Base-by-base conservation (phyloP, 1,140 invertebrate genomes). In the Gyrodactylus salaris region DNA sequence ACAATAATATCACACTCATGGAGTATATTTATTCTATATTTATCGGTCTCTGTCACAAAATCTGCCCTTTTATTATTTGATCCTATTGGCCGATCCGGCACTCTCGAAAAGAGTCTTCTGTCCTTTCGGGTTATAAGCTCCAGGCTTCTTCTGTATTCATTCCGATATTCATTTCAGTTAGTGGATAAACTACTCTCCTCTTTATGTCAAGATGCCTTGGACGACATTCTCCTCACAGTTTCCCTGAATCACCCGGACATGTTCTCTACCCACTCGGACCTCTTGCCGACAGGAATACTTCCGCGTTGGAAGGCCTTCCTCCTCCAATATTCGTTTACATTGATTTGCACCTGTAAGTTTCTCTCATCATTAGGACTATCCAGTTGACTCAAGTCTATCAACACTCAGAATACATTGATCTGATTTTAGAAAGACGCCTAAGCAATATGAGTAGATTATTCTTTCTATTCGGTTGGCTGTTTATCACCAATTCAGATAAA, bases 261-360 rank as follows among this genome's bases (percentile, higher is more conserved):
- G 20, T 2, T 74, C n/a, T 22, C 20, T 21, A 25, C 16, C 70
- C 34, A 68, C 20, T 19, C 70, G 74, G 7, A 7, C n/a, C 34
- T 54, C n/a, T 54, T 54, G 34, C 34, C 34, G 7, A 7, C 34
- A n/a, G n/a, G 25, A 34, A 69, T 20, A 20, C 19, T 2, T 27
- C n/a, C 20, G 1, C 34, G 34, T 1, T 54, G 27, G 7, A 20
- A 74, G 73, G 72, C 16, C 21, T 21, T 70, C 27, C 2, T 68
- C 68, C 74, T 21, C 25, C 26, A 0, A 75, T 22, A 23, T 21
- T 20, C 22, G 20, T 19, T 68, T 69, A 34, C 25, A n/a, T 16
- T 68, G 24, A 74, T 74, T 0, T 25, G 25, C 21, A 72, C 72
- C 78, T 69, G 23, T 20, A 19, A 20, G 23, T 25, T 26, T 20